Percentiles rank a stretch among this genome's conserved stretches.
phyloP scores from a whole-genome alignment of 2,113 vertebrate species.

The Fulmarus glacialis region DNA sequence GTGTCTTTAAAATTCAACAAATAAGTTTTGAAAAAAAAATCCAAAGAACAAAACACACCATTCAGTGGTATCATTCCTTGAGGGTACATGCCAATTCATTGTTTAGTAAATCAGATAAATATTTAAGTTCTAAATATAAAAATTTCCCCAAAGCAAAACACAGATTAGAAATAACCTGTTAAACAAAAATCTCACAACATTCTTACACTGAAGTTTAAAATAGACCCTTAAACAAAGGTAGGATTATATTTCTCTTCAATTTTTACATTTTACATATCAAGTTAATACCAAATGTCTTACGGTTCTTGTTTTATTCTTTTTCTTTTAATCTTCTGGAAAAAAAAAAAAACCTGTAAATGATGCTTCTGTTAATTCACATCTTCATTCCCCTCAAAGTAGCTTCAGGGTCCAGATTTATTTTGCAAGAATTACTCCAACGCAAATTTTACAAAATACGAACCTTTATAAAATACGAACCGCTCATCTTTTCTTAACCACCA shows the following conservation, averaged over 20 bases:
- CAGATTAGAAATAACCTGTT: not conserved
- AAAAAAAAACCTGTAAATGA: not conserved
- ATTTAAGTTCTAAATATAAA: not conserved
- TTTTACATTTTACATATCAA: not conserved
- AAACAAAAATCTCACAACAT: not conserved
- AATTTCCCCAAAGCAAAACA: not conserved
- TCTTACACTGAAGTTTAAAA: not conserved
- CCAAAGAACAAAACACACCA: not conserved
- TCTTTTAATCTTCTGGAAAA: not conserved
- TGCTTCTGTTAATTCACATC: conserved; percentile 9
- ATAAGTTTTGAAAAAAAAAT: not conserved
- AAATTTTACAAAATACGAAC: not conserved
- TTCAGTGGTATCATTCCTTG: not conserved
- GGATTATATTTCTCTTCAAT: not conserved
- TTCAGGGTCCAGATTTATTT: not conserved
- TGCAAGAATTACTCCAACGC: not conserved
- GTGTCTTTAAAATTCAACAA: not conserved
- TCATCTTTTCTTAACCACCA: not conserved
- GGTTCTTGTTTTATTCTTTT: not conserved
- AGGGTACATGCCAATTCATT: not conserved
- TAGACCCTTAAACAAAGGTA: not conserved
- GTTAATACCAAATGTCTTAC: not conserved
- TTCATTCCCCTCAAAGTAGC: not conserved
- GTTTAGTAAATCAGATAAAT: not conserved
- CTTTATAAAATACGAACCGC: not conserved